These are phyloP conservation scores for Sepioteuthis lessoniana DNA, from an alignment of 2,888 invertebrate genomes.

Conservation along the genomic window DNA sequence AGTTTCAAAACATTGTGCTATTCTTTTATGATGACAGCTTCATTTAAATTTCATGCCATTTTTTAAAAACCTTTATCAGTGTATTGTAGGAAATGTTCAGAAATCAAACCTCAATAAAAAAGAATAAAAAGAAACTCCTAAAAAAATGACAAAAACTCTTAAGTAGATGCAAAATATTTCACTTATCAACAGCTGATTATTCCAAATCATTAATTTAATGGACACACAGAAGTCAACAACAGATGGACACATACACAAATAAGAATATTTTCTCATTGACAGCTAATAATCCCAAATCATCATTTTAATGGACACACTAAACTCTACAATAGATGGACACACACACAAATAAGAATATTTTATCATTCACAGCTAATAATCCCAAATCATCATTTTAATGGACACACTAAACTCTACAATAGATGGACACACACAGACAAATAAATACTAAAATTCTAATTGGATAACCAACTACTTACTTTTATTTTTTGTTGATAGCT, in stretches of 20 bases:
- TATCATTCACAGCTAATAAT: neutral
- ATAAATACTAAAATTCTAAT: neutral
- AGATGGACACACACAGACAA: neutral
- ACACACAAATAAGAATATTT: neutral
- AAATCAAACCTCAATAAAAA: neutral
- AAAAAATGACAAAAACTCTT: no score
- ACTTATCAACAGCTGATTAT: no score
- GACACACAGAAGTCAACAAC: no score
- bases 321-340: no score
- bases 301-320: no score
- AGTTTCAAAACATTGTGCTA: no score
- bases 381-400: neutral
- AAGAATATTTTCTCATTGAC: neutral
- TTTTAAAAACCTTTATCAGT: neutral
- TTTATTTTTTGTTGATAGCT: neutral
- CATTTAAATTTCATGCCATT: neutral
- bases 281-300: no score
- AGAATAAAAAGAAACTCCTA: neutral
- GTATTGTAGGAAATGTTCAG: neutral
- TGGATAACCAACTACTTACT: neutral
- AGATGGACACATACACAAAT: neutral
- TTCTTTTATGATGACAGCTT: no score
- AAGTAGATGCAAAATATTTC: no score
- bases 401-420: neutral
- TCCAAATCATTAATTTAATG: no score